These are phyloP conservation scores for Pseudopodoces humilis DNA, from an alignment of 2,113 vertebrate genomes.

Conservation along the genomic window DNA sequence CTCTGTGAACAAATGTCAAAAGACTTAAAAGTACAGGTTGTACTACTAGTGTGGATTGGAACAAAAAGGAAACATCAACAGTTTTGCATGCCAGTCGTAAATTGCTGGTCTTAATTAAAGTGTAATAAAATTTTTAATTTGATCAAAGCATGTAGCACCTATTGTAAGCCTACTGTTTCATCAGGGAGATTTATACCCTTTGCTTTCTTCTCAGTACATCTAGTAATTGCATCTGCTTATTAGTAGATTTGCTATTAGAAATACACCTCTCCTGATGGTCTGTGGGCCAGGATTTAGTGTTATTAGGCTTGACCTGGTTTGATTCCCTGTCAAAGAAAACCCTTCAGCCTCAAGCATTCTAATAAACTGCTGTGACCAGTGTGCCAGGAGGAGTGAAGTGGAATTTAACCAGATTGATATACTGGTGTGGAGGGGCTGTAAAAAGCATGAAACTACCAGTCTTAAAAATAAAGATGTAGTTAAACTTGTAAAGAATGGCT, in stretches of 20 bases:
- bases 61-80: not conserved
- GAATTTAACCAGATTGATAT: not conserved
- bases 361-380: not conserved
- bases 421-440: not conserved
- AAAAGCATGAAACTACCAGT: not conserved
- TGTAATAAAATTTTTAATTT: constrained; percentile 41
- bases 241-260: constrained; percentile 2
- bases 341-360: not conserved
- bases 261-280: not conserved
- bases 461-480: not conserved
- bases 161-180: constrained; percentile 4
- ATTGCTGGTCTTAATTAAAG: constrained; percentile 35
- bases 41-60: not conserved
- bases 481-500: not conserved
- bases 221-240: not conserved
- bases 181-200: not conserved
- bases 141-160: not conserved
- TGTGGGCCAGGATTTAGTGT: not conserved
- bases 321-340: not conserved
- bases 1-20: not conserved
- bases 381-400: not conserved
- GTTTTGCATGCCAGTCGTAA: not conserved
- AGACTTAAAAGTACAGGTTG: not conserved
- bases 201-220: not conserved
- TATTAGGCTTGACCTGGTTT: not conserved